Conservation (phyloP, 2,797 vertebrate genomes). For the Acanthurus leucopareius region DNA sequence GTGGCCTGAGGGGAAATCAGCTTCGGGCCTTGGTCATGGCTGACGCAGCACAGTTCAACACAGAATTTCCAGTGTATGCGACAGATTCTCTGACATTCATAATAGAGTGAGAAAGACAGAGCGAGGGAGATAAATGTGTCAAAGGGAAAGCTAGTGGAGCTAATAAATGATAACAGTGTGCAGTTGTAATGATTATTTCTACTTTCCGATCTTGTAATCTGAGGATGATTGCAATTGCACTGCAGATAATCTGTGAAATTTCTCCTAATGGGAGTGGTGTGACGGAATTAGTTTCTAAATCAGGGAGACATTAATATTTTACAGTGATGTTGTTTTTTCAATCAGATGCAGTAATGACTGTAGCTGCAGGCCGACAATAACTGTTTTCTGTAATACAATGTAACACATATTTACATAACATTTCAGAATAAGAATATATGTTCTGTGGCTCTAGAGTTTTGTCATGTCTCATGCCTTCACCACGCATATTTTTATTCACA, state of each 20-base stretch:
- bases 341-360: background rate
- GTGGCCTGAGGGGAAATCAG: background rate
- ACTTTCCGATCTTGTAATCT: slow-evolving; percentile 23
- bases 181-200: slow-evolving; percentile 9
- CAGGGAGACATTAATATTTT: background rate
- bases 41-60: background rate
- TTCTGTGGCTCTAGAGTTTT: too few relatives aligned
- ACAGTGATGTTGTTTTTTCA: background rate
- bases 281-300: background rate
- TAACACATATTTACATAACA: background rate
- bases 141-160: background rate
- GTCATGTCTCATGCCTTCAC: too few relatives aligned
- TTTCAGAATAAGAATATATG: too few relatives aligned
- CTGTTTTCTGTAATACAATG: background rate
- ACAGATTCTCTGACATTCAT: background rate
- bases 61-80: background rate
- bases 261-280: background rate
- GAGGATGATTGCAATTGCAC: slow-evolving; percentile 25
- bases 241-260: slow-evolving; percentile 35
- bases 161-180: slow-evolving; percentile 14
- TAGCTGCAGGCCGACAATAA: background rate
- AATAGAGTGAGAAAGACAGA: background rate
- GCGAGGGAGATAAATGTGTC: background rate
- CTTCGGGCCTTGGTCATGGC: background rate
- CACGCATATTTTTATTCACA: too few relatives aligned